These are phyloP conservation scores for Steinernema scapterisci DNA, from an alignment of 2,888 invertebrate genomes.

Conservation along the genomic window DNA sequence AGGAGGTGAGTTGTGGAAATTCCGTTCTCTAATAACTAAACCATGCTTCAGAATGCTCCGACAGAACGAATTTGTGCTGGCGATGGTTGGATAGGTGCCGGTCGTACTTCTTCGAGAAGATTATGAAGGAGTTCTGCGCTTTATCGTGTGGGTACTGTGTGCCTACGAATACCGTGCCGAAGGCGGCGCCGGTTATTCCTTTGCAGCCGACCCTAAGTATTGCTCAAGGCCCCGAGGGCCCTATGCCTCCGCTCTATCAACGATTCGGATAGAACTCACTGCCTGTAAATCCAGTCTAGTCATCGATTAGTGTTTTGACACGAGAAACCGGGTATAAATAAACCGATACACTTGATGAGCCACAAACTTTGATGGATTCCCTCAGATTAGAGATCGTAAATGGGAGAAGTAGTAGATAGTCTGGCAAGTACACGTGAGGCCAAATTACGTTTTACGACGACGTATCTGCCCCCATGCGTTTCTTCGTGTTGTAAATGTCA, in stretches of 20 bases:
- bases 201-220: not conserved
- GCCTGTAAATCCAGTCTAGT: slow-evolving; percentile 18
- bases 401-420: too few species aligned
- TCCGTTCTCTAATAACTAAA: not conserved
- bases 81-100: slow-evolving; percentile 65
- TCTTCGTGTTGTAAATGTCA: too few species aligned
- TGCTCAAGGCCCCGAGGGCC: not conserved
- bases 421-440: too few species aligned
- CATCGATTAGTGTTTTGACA: not conserved
- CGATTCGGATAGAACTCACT: slow-evolving; percentile 9
- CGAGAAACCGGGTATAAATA: slow-evolving; percentile 15
- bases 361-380: too few species aligned
- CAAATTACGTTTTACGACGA: too few species aligned
- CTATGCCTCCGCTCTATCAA: slow-evolving; percentile 11
- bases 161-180: slow-evolving; percentile 1
- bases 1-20: not conserved
- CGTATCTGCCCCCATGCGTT: too few species aligned
- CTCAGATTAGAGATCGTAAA: too few species aligned
- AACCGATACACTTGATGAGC: not conserved
- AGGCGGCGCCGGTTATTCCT: not conserved
- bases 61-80: slow-evolving; percentile 64
- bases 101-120: slow-evolving; percentile 65
- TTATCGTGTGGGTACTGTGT: slow-evolving; percentile 40
- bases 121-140: slow-evolving; percentile 59
- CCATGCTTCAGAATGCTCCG: slow-evolving; percentile 51